A percentile compares a stretch with the other conserved stretches of the same genome.
These are phyloP conservation scores for Callospermophilus lateralis DNA, from an alignment of 2,113 vertebrate genomes.

Conservation along the genomic window DNA sequence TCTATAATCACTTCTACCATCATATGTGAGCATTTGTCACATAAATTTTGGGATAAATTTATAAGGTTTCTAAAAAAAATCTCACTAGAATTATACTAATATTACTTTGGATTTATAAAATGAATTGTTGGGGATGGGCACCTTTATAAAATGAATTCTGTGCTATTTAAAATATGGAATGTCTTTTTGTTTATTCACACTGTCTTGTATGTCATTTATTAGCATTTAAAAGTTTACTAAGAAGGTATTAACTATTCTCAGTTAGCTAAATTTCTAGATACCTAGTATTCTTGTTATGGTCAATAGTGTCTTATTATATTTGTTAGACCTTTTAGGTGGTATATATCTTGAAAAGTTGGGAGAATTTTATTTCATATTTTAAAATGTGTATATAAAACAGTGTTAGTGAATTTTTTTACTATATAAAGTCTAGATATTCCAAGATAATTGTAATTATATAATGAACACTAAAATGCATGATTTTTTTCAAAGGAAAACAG, in stretches of 20 bases:
- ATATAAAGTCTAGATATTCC: not conserved
- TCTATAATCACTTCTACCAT: not conserved
- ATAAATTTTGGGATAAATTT: not conserved
- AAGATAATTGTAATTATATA: constrained; percentile 17
- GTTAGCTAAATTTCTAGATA: constrained; percentile 23
- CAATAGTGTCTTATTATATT: not conserved
- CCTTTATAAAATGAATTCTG: not conserved
- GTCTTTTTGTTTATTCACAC: constrained; percentile 30
- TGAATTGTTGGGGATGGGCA: not conserved
- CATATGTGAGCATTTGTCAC: not conserved
- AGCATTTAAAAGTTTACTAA: constrained; percentile 18
- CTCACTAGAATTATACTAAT: constrained; percentile 11
- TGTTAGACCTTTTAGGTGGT: constrained; percentile 19
- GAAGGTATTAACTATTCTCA: not conserved
- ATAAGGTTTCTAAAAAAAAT: constrained; percentile 11
- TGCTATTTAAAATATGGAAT: not conserved
- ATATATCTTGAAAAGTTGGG: not conserved
- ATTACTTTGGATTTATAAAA: constrained; percentile 47
- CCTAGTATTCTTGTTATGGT: not conserved
- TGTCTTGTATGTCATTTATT: not conserved
- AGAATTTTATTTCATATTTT: constrained; percentile 50
- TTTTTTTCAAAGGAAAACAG: constrained; percentile 7
- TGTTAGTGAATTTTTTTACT: not conserved
- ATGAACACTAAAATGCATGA: not conserved
- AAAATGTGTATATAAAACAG: not conserved